Evolutionary conservation across 2,888 invertebrate genomes (phyloP).

Genomic region (Troglohyphantes excavatus): DNA sequence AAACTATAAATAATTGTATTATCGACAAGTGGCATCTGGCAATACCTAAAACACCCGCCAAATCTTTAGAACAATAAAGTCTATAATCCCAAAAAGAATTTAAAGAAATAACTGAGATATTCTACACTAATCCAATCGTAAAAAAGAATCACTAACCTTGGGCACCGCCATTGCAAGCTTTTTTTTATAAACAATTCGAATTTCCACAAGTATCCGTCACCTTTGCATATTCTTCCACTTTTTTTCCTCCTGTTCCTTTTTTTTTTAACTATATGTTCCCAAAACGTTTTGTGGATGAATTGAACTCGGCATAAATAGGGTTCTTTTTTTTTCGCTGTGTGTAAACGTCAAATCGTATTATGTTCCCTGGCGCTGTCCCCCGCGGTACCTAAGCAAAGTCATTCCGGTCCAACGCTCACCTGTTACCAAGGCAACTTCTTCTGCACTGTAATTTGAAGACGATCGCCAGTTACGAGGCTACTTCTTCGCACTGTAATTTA

Average conservation of each 20-base stretch:
- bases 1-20: neutral
- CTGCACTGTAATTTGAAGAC: neutral
- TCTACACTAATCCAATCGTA: neutral
- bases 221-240: constrained; percentile 21
- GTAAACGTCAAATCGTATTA: constrained; percentile 22
- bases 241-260: constrained; percentile 8
- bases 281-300: constrained; percentile 19
- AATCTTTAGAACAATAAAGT: neutral
- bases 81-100: neutral
- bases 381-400: neutral
- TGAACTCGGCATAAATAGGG: constrained; percentile 24
- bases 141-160: constrained; percentile 4
- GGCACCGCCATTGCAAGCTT: neutral
- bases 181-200: neutral
- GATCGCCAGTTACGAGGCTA: neutral
- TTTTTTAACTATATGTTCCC: constrained; percentile 7
- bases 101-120: neutral
- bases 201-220: constrained; percentile 27
- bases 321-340: neutral
- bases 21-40: too few species aligned
- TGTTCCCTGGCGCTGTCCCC: neutral
- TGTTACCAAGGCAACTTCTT: constrained; percentile 10
- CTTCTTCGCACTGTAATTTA: neutral
- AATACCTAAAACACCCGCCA: neutral
- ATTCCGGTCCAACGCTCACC: constrained; percentile 49